Conservation (phyloP, 1,140 invertebrate species). For the Neodiprion lecontei region DNA sequence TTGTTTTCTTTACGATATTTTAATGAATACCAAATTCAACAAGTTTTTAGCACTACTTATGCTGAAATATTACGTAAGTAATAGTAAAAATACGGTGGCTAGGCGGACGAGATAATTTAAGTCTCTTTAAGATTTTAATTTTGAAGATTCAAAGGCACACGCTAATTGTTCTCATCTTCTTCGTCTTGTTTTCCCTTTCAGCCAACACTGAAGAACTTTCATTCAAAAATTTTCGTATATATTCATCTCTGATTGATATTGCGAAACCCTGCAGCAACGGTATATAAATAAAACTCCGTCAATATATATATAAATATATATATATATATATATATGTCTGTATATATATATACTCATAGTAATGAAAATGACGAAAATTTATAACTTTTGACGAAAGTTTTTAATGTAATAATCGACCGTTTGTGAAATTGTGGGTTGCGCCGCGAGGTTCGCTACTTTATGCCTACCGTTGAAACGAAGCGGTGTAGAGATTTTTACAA, state of each 20-base stretch:
- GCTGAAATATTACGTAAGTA: too few species aligned
- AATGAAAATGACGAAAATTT: neutral
- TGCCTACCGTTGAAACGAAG: neutral
- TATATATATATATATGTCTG: too few species aligned
- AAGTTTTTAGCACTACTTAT: too few species aligned
- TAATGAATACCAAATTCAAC: too few species aligned
- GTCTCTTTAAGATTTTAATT: neutral
- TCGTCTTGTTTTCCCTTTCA: neutral
- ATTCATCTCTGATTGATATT: too few species aligned
- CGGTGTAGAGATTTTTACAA: neutral
- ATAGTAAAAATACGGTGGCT: too few species aligned
- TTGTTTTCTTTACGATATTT: too few species aligned
- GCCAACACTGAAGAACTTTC: neutral
- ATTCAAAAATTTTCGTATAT: neutral
- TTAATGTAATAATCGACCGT: neutral
- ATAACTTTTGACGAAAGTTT: neutral
- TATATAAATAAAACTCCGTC: neutral
- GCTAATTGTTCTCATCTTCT: neutral
- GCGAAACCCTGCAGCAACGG: too few species aligned
- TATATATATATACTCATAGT: too few species aligned
- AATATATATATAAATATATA: neutral
- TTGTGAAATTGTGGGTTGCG: neutral
- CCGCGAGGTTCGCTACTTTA: too few species aligned
- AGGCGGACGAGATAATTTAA: too few species aligned
- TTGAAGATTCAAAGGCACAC: neutral